Percentiles rank a stretch among this genome's conserved stretches.
Conservation (phyloP, 2,797 vertebrate species). For the Danio albolineatus region DNA sequence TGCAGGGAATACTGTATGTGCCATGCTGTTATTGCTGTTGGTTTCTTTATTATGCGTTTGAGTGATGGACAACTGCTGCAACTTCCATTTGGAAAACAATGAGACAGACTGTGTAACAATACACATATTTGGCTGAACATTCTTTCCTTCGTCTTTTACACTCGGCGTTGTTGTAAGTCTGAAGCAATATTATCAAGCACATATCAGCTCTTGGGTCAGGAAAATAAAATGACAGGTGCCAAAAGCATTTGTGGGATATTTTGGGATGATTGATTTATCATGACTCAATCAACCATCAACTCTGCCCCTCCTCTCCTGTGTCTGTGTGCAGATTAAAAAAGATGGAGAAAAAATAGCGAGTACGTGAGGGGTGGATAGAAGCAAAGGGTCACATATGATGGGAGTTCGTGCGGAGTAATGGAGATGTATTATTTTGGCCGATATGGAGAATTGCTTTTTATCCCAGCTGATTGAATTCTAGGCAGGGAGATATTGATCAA, state of each 20-base stretch:
- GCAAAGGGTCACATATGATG: constrained; percentile 48
- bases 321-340: constrained; percentile 20
- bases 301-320: not conserved
- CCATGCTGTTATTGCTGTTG: constrained; percentile 28
- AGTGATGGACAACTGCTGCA: constrained; percentile 24
- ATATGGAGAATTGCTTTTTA: constrained; percentile 63
- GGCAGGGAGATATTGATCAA: constrained; percentile 61
- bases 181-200: constrained; percentile 14
- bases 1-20: constrained; percentile 20
- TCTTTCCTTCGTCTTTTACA: not conserved
- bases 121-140: not conserved
- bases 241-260: constrained; percentile 33
- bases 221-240: constrained; percentile 44
- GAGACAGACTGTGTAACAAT: not conserved
- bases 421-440: constrained; percentile 62
- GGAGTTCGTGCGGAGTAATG: constrained; percentile 51
- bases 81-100: constrained; percentile 19
- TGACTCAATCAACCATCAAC: constrained; percentile 31
- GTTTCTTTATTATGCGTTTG: constrained; percentile 20
- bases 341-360: constrained; percentile 2
- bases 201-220: constrained; percentile 9
- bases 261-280: constrained; percentile 53
- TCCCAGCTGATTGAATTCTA: constrained; percentile 62
- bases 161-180: constrained; percentile 4
- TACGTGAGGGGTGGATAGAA: not conserved